Base-by-base conservation (phyloP, 2,888 invertebrate genomes). In the Clivina fossor region DNA sequence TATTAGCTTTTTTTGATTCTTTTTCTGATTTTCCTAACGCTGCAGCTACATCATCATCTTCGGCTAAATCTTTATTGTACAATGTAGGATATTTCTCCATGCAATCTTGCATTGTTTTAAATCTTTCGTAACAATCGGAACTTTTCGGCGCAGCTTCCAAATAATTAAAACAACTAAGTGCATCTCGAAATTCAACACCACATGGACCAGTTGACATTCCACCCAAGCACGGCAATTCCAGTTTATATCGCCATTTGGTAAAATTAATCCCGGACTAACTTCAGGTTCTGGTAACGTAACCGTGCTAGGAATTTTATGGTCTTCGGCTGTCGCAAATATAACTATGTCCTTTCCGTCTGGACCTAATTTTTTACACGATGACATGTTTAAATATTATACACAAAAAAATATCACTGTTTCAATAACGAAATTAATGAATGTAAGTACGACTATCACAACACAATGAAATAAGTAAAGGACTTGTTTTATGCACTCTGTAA, bases 201-300 rank as follows among this genome's bases (percentile, higher is more conserved):
- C 97, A 97, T 0, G 97, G 96, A 0, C 97, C 96, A 0, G 93
- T 92, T 3, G 95, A 93, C 91, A 96, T 95, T n/a, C 94, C 94
- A 9, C 96, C 96, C 26, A 97, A 79, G 71, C 97, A 97, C 0
- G 96, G 96, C 97, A 97, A 70, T 89, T 89, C 96, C 96, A 97
- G 76, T 97, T 97, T 62, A 97, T 93, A 59, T 88, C 84, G 3
- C 96, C 96, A 73, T 87, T 88, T 1, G 88, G 79, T 55, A 90
- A 76, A 62, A 96, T 85, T 9, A 95, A 77, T 7, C 95, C 94
- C 37, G 88, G 85, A 54, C 86, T 81, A 1, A 86, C 84, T 65
- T 86, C 88, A 1, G 86, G 81, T 64, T 83, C 83, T 0, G 90
- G 87, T 61, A 91, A 74, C 54, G 73, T 70, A 32, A 90, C 80